Evolutionary conservation across 2,113 vertebrate species (phyloP).

Genomic region (Crotalus viridis): DNA sequence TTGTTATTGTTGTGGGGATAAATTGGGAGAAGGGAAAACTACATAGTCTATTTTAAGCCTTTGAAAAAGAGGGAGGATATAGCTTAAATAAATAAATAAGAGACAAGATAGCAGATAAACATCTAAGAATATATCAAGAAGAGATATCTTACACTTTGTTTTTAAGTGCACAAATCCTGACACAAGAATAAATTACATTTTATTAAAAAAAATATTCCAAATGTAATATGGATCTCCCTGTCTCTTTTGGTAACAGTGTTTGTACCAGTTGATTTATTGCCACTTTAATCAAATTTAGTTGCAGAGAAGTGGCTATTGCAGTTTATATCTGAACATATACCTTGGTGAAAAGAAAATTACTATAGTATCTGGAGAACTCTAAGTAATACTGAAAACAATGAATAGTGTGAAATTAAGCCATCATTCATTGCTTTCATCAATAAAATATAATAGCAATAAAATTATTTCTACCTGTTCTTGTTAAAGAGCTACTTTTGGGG

Average conservation of each 20-base stretch:
- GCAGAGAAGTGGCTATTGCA: neutral
- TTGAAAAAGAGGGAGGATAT: neutral
- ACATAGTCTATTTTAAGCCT: neutral
- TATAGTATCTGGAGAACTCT: neutral
- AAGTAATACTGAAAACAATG: neutral
- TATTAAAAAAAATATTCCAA: neutral
- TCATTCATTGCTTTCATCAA: neutral
- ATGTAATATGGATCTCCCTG: neutral
- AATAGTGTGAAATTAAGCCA: neutral
- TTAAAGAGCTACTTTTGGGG: constrained; percentile 88
- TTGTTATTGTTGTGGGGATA: neutral
- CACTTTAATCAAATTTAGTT: neutral
- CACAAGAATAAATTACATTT: neutral
- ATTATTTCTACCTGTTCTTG: constrained; percentile 81
- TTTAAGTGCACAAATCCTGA: neutral
- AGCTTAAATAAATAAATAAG: neutral
- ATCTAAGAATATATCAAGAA: neutral
- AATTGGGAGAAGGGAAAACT: neutral
- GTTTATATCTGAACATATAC: neutral
- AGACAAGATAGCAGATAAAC: neutral
- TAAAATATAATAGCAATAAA: neutral
- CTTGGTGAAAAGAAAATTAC: neutral
- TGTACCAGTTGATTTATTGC: neutral
- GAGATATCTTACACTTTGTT: neutral
- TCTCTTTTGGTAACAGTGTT: neutral